Evolutionary conservation across 2,888 invertebrate species (phyloP), one percentile per base, ranked within the genome.

Genomic region (Ctenicera cuprea): DNA sequence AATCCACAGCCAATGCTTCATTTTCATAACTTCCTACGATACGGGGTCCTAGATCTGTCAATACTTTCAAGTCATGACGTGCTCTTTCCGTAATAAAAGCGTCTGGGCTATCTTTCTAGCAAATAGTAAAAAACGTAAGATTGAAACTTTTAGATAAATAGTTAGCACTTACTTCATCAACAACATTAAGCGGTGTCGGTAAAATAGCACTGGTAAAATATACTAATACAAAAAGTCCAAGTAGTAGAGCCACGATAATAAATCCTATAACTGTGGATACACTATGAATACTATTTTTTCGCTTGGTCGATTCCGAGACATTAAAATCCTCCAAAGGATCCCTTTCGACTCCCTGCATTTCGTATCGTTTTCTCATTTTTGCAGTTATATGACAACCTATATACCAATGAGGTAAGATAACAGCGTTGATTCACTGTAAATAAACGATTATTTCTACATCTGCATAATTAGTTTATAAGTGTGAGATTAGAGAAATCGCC

Each of bases 1-100:
- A 90, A 78, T 90, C 88, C 50, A 93, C 91, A 5, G 93, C 91
- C 41, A 90, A 78, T 59, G 94, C 91, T 88, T 97, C 96, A 88
- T 95, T 96, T 85, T 92, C 94, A 81, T 94, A 91, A 84, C 94
- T 94, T 45, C 97, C 97, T 14, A 91, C 90, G 2, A 93, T 90
- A 77, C 93, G 88, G 0, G 94, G 93, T 0, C 95, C 95, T 57
- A 94, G 85, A 14, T 88, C 88, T 0, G 92, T 91, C 26, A 95
- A 85, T 64, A 89, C 87, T 26, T 89, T 86, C 20, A 95, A 86
- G 85, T 92, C 90, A 76, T 89, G 84, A 79, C 90, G 88, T 0
- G 95, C 94, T 77, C 93, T 88, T 85, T 93, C 92, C 18, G 93
- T 92, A 70, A 93, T 90, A 82, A 94, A 94, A 63, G 88, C 87